Conservation (phyloP, 92 coral and sea anemone genomes). For the Parazoanthus swiftii region DNA sequence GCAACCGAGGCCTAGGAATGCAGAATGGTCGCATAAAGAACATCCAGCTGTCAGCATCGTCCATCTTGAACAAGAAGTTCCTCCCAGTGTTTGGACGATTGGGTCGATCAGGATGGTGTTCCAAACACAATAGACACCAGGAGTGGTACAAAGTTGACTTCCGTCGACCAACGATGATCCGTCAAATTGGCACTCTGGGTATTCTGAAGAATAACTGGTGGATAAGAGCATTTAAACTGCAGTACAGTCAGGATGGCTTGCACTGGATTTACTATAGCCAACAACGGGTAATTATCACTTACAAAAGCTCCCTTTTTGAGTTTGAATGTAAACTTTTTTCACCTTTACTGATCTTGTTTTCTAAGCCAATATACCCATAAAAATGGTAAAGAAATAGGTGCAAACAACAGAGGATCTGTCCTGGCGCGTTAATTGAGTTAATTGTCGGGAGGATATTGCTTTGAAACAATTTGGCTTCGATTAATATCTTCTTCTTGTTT, state of each 20-base stretch:
- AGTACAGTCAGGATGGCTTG: constrained; percentile 38
- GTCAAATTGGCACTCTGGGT: constrained; percentile 37
- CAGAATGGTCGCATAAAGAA: constrained; percentile 31
- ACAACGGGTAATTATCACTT: not conserved
- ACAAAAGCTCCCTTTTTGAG: too few species aligned
- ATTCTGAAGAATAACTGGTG: constrained; percentile 23
- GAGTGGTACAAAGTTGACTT: constrained; percentile 42
- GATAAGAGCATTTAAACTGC: constrained; percentile 15
- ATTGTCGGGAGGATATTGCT: too few species aligned
- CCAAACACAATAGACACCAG: constrained; percentile 18
- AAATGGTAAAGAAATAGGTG: not conserved
- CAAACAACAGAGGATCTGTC: not conserved
- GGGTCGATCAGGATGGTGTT: constrained; percentile 29
- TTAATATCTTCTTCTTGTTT: too few species aligned
- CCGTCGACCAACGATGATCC: constrained; percentile 36
- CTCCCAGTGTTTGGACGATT: constrained; percentile 18
- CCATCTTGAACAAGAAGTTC: constrained; percentile 20
- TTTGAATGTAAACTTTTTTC: too few species aligned
- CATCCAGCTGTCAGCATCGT: constrained; percentile 31
- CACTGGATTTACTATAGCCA: constrained; percentile 37
- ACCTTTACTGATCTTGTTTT: too few species aligned
- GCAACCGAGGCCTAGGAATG: constrained; percentile 37
- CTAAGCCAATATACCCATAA: too few species aligned
- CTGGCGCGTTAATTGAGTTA: too few species aligned
- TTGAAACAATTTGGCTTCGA: too few species aligned